Conservation (phyloP, 92 coral and sea anemone genomes). For the Phenganax marumi region DNA sequence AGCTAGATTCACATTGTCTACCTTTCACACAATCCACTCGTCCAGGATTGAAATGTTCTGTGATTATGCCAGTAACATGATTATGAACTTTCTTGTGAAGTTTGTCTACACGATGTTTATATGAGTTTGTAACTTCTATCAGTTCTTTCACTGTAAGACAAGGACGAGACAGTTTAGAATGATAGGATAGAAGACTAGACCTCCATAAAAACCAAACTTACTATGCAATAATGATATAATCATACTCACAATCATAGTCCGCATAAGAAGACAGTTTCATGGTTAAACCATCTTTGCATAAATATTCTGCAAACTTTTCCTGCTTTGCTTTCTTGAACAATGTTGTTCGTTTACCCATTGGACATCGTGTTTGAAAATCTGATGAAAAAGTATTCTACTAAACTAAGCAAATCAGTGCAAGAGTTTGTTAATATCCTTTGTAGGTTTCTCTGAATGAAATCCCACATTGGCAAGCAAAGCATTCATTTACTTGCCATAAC, state of each 20-base stretch:
- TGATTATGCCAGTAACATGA: constrained; percentile 67
- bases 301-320: constrained; percentile 96
- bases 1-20: constrained; percentile 16
- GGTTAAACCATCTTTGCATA: constrained; percentile 86
- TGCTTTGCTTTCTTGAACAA: constrained; percentile 93
- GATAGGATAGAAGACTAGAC: background rate
- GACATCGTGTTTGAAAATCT: constrained; percentile 95
- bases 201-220: background rate
- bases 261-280: constrained; percentile 70
- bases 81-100: constrained; percentile 80
- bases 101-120: constrained; percentile 86
- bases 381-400: background rate
- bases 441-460: background rate
- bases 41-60: constrained; percentile 76
- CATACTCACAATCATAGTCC: constrained; percentile 85
- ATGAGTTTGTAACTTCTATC: constrained; percentile 74
- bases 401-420: background rate
- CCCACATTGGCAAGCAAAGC: background rate
- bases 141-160: constrained; percentile 72
- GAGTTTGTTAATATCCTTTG: too few relatives aligned
- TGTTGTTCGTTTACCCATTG: constrained; percentile 92
- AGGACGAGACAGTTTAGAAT: background rate
- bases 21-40: constrained; percentile 92
- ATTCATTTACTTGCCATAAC: background rate
- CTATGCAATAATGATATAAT: background rate